These are phyloP conservation scores for Eupithecia pulchellata DNA, from an alignment of 2,888 invertebrate genomes.

Conservation along the genomic window DNA sequence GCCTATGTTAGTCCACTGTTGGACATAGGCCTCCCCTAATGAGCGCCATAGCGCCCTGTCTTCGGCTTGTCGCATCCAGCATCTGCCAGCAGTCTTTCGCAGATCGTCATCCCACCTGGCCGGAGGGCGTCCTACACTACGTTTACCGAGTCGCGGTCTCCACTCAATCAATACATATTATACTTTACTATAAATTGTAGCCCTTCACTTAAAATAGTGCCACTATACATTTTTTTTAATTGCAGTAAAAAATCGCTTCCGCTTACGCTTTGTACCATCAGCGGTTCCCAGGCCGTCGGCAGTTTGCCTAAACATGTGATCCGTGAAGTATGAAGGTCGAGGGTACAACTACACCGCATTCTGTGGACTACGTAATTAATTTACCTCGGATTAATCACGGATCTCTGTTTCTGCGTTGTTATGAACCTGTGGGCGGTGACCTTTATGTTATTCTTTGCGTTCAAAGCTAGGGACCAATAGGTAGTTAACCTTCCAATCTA, in stretches of 20 bases:
- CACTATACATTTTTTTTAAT: not conserved
- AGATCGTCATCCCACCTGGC: too few species aligned
- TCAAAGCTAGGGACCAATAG: not conserved
- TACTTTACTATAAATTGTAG: too few species aligned
- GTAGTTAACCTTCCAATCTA: too few species aligned
- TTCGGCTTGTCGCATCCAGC: too few species aligned
- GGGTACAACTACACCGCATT: conserved; percentile 24
- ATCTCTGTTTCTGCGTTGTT: conserved; percentile 54
- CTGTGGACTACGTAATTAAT: conserved; percentile 63
- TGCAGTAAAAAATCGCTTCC: conserved; percentile 34
- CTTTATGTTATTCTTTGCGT: conserved; percentile 21
- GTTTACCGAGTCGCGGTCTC: too few species aligned
- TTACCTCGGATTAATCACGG: conserved; percentile 71
- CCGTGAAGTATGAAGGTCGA: conserved; percentile 72
- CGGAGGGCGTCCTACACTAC: too few species aligned
- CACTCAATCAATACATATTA: too few species aligned
- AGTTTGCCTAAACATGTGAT: conserved; percentile 71
- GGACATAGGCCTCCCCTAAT: too few species aligned
- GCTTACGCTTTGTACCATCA: conserved; percentile 44
- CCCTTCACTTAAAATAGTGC: too few species aligned
- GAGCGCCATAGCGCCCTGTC: too few species aligned
- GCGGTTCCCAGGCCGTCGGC: conserved; percentile 61
- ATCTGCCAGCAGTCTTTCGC: too few species aligned
- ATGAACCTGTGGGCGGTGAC: conserved; percentile 33
- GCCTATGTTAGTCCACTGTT: too few species aligned